phyloP scores from a whole-genome alignment of 37 sponge, comb jelly and placozoan species.

The Chondrilla cf. caribensis region DNA sequence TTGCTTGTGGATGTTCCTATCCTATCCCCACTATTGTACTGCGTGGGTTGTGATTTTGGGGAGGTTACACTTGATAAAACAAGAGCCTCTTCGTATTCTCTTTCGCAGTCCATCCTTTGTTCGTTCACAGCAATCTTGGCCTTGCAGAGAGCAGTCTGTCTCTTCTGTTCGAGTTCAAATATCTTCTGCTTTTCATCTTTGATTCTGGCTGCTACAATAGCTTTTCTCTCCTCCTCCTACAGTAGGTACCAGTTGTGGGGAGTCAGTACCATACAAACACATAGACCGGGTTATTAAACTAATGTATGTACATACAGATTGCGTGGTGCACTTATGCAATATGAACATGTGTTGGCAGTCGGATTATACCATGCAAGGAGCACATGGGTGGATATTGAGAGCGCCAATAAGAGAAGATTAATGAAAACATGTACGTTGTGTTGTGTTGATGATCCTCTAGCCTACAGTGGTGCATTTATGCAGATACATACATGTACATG shows the following conservation, averaged over 20 bases:
- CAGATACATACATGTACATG: no score
- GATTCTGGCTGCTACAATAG: neutral
- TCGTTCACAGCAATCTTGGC: neutral
- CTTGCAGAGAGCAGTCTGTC: neutral
- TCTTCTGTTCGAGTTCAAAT: neutral
- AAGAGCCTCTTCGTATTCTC: neutral
- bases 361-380: no score
- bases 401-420: no score
- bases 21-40: no score
- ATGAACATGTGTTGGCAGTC: no score
- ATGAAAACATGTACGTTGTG: no score
- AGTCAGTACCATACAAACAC: neutral
- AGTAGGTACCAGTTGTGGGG: neutral
- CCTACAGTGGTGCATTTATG: no score
- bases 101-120: neutral
- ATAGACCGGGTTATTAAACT: neutral
- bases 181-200: neutral
- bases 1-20: no score
- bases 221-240: constrained; percentile 5
- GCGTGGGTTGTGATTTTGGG: neutral
- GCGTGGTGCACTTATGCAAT: neutral
- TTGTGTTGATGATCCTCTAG: no score
- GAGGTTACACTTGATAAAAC: neutral
- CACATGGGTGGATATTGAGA: no score
- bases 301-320: neutral